Conservation (phyloP, 2,888 invertebrate species). For the Camponotus fellah region DNA sequence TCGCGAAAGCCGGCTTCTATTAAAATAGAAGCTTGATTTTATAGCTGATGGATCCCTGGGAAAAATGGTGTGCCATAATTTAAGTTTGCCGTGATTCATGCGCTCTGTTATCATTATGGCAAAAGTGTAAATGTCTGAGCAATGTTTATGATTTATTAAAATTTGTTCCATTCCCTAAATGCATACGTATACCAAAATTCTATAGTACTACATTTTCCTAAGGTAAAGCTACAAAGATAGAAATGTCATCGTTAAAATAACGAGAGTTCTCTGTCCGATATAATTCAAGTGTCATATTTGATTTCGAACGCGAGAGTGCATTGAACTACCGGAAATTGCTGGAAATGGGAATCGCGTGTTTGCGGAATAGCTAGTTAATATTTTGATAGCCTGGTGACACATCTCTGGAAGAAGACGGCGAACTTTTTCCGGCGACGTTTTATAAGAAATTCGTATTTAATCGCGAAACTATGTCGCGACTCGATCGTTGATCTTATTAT, state of each 20-base stretch:
- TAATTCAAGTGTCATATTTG: not conserved
- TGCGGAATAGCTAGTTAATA: slow-evolving; percentile 49
- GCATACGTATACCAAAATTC: not conserved
- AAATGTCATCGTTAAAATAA: not conserved
- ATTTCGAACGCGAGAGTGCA: slow-evolving; percentile 31
- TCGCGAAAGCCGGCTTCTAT: slow-evolving; percentile 33
- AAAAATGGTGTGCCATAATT: slow-evolving; percentile 41
- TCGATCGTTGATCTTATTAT: slow-evolving; percentile 39
- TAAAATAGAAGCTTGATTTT: slow-evolving; percentile 47
- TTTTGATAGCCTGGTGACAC: slow-evolving; percentile 67
- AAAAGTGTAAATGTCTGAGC: not conserved
- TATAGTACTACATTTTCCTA: not conserved
- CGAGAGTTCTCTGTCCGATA: not conserved
- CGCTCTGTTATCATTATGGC: not conserved
- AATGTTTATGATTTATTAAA: not conserved
- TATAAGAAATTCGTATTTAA: slow-evolving; percentile 32
- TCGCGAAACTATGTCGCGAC: slow-evolving; percentile 28
- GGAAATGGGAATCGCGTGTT: slow-evolving; percentile 65
- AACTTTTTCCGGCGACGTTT: slow-evolving; percentile 26
- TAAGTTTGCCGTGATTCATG: slow-evolving; percentile 25
- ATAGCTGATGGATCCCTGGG: slow-evolving; percentile 39
- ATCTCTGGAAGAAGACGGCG: slow-evolving; percentile 63
- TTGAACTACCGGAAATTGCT: slow-evolving; percentile 61
- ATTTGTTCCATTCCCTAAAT: not conserved
- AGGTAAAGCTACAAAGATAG: not conserved